phyloP scores from a whole-genome alignment of 2,113 vertebrate species.

The Ammospiza caudacuta region DNA sequence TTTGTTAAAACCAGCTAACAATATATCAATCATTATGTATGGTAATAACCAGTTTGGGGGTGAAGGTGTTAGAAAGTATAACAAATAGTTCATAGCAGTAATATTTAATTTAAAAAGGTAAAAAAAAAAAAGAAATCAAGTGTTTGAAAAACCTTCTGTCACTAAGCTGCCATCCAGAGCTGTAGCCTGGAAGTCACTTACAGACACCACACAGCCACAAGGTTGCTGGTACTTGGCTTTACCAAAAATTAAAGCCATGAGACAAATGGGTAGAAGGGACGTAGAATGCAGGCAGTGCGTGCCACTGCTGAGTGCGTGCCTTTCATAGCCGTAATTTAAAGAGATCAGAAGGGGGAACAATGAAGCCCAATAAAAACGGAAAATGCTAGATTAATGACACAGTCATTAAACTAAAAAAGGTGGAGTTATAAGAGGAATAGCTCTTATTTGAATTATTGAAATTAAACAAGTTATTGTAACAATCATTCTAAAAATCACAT shows the following conservation, averaged over 20 bases:
- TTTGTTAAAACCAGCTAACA: conserved; percentile 42
- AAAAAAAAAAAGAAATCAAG: not conserved
- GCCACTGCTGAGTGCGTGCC: not conserved
- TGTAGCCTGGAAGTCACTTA: conserved; percentile 24
- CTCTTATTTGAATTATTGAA: conserved; percentile 46
- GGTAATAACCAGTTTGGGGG: not conserved
- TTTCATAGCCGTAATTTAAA: conserved; percentile 48
- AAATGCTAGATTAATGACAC: conserved; percentile 58
- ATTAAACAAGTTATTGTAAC: conserved; percentile 64
- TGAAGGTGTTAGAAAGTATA: not conserved
- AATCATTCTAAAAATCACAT: conserved; percentile 59
- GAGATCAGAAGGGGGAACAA: conserved; percentile 46
- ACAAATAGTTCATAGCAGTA: not conserved
- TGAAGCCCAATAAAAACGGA: conserved; percentile 67
- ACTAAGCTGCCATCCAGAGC: conserved; percentile 19
- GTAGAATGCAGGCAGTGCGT: conserved; percentile 6
- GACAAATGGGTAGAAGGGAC: not conserved
- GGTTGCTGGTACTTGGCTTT: not conserved
- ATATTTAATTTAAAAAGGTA: conserved; percentile 25
- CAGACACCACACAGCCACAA: not conserved
- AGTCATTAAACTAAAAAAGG: conserved; percentile 64
- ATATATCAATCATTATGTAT: not conserved
- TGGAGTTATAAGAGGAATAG: conserved; percentile 51
- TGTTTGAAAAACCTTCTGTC: conserved; percentile 50
- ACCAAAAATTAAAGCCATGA: not conserved